phyloP scores from a whole-genome alignment of 1,140 invertebrate species.

The Lepidurus couesii region DNA sequence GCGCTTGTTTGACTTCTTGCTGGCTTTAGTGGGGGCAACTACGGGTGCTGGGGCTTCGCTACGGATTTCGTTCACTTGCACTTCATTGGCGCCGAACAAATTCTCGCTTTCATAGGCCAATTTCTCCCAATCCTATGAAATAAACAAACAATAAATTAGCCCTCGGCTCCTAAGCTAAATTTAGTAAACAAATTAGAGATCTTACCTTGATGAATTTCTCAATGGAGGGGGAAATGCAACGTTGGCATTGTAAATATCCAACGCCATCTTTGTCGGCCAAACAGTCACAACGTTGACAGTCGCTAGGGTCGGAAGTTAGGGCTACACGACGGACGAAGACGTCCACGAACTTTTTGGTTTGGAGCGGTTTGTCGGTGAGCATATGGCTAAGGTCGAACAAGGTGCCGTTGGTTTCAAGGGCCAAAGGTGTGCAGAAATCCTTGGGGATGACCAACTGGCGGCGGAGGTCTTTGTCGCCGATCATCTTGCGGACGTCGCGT shows the following conservation, averaged over 20 bases:
- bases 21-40: neutral
- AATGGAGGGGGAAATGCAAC: slow-evolving; percentile 37
- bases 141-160: neutral
- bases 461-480: slow-evolving; percentile 42
- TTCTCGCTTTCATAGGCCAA: slow-evolving; percentile 31
- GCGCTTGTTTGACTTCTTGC: neutral
- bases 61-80: neutral
- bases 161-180: neutral
- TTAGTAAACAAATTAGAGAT: neutral
- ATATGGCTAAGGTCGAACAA: slow-evolving; percentile 43
- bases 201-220: slow-evolving; percentile 36
- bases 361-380: neutral
- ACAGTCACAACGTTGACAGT: slow-evolving; percentile 50
- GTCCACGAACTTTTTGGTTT: slow-evolving; percentile 45
- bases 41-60: neutral
- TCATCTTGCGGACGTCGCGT: slow-evolving; percentile 41
- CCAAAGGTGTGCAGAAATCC: slow-evolving; percentile 49
- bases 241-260: slow-evolving; percentile 45
- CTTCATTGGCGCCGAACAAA: slow-evolving; percentile 1
- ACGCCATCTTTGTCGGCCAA: slow-evolving; percentile 45
- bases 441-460: slow-evolving; percentile 46
- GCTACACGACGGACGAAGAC: slow-evolving; percentile 46
- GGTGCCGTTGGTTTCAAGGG: slow-evolving; percentile 49
- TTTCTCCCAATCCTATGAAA: slow-evolving; percentile 32
- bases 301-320: slow-evolving; percentile 41